These are phyloP conservation scores for Myanophis thanlyinensis DNA, from an alignment of 2,113 vertebrate species.

Conservation along the genomic window DNA sequence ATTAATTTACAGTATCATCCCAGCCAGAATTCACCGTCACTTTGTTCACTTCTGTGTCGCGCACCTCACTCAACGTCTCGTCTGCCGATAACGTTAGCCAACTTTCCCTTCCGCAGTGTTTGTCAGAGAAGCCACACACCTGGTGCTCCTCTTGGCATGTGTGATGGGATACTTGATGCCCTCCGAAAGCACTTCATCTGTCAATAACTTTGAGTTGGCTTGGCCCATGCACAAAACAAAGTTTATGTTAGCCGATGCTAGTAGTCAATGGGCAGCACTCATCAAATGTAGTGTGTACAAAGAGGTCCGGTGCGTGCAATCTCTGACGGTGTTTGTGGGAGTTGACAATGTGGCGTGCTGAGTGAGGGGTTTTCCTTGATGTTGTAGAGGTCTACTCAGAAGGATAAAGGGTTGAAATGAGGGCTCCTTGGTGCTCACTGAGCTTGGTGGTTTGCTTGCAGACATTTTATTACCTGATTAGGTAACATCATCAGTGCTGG, in stretches of 20 bases:
- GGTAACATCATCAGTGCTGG: no score
- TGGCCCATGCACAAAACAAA: not conserved
- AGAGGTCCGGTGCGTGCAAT: not conserved
- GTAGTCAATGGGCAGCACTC: not conserved
- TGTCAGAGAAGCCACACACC: not conserved
- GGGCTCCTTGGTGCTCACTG: no score
- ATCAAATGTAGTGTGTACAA: not conserved
- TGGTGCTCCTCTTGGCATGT: slow-evolving; percentile 20
- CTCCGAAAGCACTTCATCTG: slow-evolving; percentile 42
- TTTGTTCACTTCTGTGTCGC: slow-evolving; percentile 33
- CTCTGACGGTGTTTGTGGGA: not conserved
- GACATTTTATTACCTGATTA: no score
- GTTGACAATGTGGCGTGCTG: not conserved
- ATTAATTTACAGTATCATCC: not conserved
- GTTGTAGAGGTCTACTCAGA: not conserved
- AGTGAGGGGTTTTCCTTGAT: not conserved
- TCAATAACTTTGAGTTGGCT: not conserved
- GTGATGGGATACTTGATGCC: slow-evolving; percentile 23
- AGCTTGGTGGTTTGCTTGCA: no score
- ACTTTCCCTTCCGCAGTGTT: slow-evolving; percentile 35
- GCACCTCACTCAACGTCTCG: slow-evolving; percentile 7
- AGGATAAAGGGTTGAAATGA: not conserved
- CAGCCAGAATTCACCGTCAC: slow-evolving; percentile 18
- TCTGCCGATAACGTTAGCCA: not conserved
- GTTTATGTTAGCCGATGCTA: not conserved